Evolutionary conservation across 2,888 invertebrate genomes (phyloP).

Genomic region (Lasioglossum morio): DNA sequence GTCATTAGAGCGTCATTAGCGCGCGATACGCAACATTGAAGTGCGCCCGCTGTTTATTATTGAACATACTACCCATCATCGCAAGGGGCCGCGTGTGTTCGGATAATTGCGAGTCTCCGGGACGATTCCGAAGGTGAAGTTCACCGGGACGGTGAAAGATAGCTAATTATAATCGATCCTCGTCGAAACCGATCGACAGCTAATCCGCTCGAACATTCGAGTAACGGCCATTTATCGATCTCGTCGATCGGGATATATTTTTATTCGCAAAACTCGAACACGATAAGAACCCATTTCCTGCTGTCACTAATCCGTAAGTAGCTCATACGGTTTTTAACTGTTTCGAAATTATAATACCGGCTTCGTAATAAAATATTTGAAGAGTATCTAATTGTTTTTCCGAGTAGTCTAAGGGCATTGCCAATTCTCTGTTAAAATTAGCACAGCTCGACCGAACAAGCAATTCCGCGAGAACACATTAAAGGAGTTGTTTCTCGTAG

Average conservation of each 20-base stretch:
- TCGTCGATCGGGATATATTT: too few species aligned
- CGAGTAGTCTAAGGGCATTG: background rate
- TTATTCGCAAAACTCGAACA: background rate
- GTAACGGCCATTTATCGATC: background rate
- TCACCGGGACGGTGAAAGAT: conserved; percentile 6
- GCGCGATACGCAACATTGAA: conserved; percentile 54
- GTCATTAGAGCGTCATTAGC: conserved; percentile 60
- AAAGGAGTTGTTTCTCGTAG: background rate
- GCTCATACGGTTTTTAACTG: background rate
- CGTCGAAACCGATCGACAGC: conserved; percentile 15
- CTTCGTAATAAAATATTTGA: too few species aligned
- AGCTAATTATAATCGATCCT: conserved; percentile 25
- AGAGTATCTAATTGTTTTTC: background rate
- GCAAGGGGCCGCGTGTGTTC: background rate
- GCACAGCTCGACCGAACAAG: background rate
- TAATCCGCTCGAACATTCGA: background rate
- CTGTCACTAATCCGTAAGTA: background rate
- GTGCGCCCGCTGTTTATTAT: conserved; percentile 29
- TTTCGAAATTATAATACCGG: background rate
- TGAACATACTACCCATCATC: conserved; percentile 37
- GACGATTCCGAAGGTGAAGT: conserved; percentile 20
- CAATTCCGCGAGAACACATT: background rate
- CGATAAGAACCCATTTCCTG: background rate
- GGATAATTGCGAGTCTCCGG: conserved; percentile 39
- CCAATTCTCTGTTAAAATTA: background rate